These are phyloP conservation scores for Tetranychus truncatus DNA, from an alignment of 2,888 invertebrate species.

Conservation along the genomic window DNA sequence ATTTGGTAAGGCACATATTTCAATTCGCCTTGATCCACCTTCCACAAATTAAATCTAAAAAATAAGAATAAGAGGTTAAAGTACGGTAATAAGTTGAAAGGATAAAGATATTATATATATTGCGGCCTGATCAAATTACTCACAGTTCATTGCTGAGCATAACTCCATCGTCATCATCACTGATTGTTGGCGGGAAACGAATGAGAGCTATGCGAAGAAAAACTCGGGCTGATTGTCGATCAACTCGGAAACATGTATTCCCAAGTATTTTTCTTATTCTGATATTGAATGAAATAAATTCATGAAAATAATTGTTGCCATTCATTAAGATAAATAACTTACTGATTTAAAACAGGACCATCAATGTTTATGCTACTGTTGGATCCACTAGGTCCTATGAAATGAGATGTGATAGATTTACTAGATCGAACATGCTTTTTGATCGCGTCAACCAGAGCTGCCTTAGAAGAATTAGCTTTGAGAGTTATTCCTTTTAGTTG, in stretches of 20 bases:
- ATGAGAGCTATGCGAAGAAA: conserved; percentile 36
- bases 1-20: conserved; percentile 34
- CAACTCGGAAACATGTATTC: conserved; percentile 31
- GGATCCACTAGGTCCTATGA: neutral
- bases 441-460: conserved; percentile 20
- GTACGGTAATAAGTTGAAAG: too few species aligned
- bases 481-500: conserved; percentile 22
- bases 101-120: too few species aligned
- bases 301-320: conserved; percentile 2
- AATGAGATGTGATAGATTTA: conserved; percentile 18
- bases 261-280: conserved; percentile 23
- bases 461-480: conserved; percentile 17
- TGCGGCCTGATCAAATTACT: neutral
- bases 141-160: conserved; percentile 14
- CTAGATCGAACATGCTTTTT: conserved; percentile 32
- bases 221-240: conserved; percentile 31
- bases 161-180: conserved; percentile 30
- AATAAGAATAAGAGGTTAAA: neutral
- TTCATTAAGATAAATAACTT: neutral
- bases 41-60: conserved; percentile 32
- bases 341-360: neutral
- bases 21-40: conserved; percentile 35
- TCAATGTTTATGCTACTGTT: neutral
- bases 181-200: conserved; percentile 33
- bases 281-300: conserved; percentile 8